phyloP scores from a whole-genome alignment of 2,797 vertebrate genomes.

The Phoxinus dragarum region DNA sequence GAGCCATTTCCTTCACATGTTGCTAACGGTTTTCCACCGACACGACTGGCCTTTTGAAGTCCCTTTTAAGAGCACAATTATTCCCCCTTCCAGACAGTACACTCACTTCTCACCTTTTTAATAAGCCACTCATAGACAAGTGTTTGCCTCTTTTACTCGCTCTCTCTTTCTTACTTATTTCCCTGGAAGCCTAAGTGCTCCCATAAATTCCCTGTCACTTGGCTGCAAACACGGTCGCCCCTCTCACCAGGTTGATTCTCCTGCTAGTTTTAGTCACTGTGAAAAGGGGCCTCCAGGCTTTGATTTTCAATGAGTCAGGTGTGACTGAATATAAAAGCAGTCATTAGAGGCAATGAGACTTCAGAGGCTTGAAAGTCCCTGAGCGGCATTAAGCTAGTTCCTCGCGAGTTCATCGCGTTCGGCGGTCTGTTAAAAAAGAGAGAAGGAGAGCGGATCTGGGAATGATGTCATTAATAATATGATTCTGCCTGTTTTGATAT shows the following conservation, averaged over 20 bases:
- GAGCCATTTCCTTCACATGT: constrained; percentile 62
- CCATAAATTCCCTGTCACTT: constrained; percentile 81
- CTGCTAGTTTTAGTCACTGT: constrained; percentile 70
- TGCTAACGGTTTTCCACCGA: constrained; percentile 75
- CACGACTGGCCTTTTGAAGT: constrained; percentile 81
- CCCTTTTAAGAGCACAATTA: constrained; percentile 82
- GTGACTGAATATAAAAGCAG: constrained; percentile 66
- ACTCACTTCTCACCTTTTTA: constrained; percentile 89
- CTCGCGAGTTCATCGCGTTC: constrained; percentile 20
- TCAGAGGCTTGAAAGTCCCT: constrained; percentile 35
- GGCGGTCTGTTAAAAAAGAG: constrained; percentile 18
- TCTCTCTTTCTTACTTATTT: constrained; percentile 52
- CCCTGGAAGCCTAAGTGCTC: constrained; percentile 66
- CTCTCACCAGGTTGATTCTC: constrained; percentile 34
- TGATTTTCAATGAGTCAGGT: constrained; percentile 77
- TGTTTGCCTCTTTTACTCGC: constrained; percentile 64
- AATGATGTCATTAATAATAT: constrained; percentile 80
- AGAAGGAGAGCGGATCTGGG: constrained; percentile 25
- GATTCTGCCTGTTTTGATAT: constrained; percentile 79
- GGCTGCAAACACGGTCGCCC: constrained; percentile 63
- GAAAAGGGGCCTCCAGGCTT: constrained; percentile 74
- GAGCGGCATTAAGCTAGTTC: not conserved
- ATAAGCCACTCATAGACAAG: constrained; percentile 81
- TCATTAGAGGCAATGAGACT: constrained; percentile 58
- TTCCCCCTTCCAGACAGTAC: constrained; percentile 77